Base-by-base conservation (phyloP, 2,797 vertebrate species). In the Argyrosomus regius region DNA sequence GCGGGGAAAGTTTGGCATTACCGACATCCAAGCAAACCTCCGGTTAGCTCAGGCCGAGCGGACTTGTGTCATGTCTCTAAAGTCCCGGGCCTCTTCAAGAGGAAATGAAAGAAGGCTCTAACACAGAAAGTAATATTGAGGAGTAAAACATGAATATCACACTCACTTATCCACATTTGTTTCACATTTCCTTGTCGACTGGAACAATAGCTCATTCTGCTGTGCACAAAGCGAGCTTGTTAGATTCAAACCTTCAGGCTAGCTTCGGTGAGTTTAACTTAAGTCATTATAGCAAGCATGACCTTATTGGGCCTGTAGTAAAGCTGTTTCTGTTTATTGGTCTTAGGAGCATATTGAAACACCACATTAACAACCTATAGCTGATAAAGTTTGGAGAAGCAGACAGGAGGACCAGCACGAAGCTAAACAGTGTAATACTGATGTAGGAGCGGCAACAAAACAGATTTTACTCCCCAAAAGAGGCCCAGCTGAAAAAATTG, bases 61-160 rank as follows among this genome's bases (percentile, higher is more conserved):
- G 69, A 66, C 63, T 17, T 6, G 66, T 45, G 43, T 85, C 74
- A 74, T 60, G 28, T 69, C 57, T 35, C 16, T 39, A 75, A 84
- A 89, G 68, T 50, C 50, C 31, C 6, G 66, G 61, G 87, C 59
- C 28, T 81, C 72, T 41, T 26, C 17, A n/a, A 50, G 83, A 84
- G 84, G 77, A 91, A 88, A 88, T 92, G 72, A 86, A 91, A 85
- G 56, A 64, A 60, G 85, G 73, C 35, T 59, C 48, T 0, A 26
- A 79, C 76, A 86, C 70, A 72, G 59, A 83, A 72, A 68, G 49
- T 53, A 84, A 81, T 84, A 82, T 82, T 24, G 58, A 17, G 35
- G 31, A 71, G 75, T 72, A 78, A 57, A 46, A 22, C 46, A 4
- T 58, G 54, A 76, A 48, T 31, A 45, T 65, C 72, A 72, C 59